These are phyloP conservation scores for Ctenosaura bakeri DNA, from an alignment of 2,797 vertebrate genomes.

Conservation along the genomic window DNA sequence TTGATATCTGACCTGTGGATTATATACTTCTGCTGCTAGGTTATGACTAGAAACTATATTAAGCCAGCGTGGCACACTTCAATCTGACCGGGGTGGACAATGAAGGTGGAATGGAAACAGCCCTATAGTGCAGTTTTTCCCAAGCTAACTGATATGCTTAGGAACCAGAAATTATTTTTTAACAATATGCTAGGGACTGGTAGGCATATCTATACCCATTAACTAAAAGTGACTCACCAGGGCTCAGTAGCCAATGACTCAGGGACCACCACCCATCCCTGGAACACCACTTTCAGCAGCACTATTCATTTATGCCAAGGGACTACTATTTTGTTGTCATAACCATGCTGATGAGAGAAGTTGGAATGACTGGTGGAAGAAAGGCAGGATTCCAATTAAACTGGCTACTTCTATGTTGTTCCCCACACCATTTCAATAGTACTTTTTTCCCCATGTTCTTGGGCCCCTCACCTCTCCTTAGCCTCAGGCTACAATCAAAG, in stretches of 20 bases:
- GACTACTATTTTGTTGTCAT: not conserved
- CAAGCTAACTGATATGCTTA: too few species aligned
- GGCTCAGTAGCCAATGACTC: too few species aligned
- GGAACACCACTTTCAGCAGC: too few species aligned
- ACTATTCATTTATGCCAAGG: not conserved
- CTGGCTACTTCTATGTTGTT: not conserved
- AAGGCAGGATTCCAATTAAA: not conserved
- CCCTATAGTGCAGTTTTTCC: too few species aligned
- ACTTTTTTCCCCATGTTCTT: not conserved
- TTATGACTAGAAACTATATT: not conserved
- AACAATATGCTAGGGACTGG: too few species aligned
- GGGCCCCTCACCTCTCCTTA: not conserved
- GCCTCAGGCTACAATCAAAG: not conserved
- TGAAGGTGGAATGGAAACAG: not conserved
- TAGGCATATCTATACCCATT: too few species aligned
- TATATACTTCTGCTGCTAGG: not conserved
- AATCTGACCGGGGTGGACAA: not conserved
- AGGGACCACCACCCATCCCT: too few species aligned
- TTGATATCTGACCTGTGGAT: not conserved
- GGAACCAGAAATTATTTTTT: too few species aligned
- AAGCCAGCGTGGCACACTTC: not conserved
- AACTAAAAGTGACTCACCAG: too few species aligned
- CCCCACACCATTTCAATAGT: not conserved
- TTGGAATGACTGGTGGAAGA: not conserved
- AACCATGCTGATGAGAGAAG: not conserved